Percentiles rank a stretch among this genome's conserved stretches.
Evolutionary conservation across 2,113 vertebrate genomes (phyloP).

Genomic region (Ancistrus triradiatus): DNA sequence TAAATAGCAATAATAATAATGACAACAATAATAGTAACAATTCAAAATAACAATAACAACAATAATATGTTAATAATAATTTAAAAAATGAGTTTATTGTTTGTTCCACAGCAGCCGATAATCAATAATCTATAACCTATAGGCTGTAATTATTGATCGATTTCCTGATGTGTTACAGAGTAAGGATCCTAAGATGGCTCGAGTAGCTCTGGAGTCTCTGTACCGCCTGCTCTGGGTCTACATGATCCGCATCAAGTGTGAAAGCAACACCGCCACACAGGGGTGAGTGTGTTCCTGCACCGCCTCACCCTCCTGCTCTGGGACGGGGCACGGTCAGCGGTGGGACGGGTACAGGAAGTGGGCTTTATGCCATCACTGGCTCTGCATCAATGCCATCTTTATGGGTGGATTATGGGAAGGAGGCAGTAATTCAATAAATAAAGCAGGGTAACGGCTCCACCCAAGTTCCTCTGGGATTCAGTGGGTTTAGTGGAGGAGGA

Average conservation of each 20-base stretch:
- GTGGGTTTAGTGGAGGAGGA: conserved; percentile 25
- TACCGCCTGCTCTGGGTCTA: conserved; percentile 98
- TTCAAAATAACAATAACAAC: too few relatives aligned
- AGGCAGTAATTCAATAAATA: conserved; percentile 7
- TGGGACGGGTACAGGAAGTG: conserved; percentile 78
- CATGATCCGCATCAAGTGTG: conserved; percentile 98
- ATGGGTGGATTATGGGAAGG: conserved; percentile 28
- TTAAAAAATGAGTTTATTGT: too few relatives aligned
- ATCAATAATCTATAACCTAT: too few relatives aligned
- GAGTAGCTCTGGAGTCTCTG: conserved; percentile 93
- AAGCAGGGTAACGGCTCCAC: too few relatives aligned
- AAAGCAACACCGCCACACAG: conserved; percentile 97
- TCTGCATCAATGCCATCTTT: conserved; percentile 44
- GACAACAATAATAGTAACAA: too few relatives aligned
- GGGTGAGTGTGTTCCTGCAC: conserved; percentile 74
- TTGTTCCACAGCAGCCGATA: too few relatives aligned
- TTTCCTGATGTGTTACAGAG: conserved; percentile 74
- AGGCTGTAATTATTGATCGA: too few relatives aligned
- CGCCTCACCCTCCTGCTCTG: conserved; percentile 56
- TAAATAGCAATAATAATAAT: too few relatives aligned
- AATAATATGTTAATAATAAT: too few relatives aligned
- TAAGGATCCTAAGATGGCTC: conserved; percentile 97
- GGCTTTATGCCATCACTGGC: conserved; percentile 57
- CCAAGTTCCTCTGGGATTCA: neutral
- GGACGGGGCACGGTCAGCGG: conserved; percentile 62